Base-by-base conservation (phyloP, 37 sponge, comb jelly and placozoan species). In the Mnemiopsis leidyi region DNA sequence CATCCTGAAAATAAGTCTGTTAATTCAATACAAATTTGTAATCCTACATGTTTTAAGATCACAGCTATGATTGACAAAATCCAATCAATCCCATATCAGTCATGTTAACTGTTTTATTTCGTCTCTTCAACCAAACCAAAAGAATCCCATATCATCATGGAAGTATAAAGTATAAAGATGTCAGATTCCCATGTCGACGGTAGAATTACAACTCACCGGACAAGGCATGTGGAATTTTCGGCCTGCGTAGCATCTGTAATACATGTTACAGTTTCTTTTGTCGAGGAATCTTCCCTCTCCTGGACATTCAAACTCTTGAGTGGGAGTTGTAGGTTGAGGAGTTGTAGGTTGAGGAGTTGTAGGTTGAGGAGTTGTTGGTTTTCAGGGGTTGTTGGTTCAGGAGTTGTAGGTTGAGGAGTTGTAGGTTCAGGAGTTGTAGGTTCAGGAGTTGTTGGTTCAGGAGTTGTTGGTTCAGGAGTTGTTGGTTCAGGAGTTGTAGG, bases 401-500 rank as follows among this genome's bases (percentile, higher is more conserved):
- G 75, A 71, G 75, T 71, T 2, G 75, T 71, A 23, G 75, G 75
- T 71, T 71, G n/a, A 71, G 75, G 75, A 18, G 75, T 71, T 2
- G 75, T 71, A 23, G 75, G 75, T 71, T 71, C 75, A 23, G 75
- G 75, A 71, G 75, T 71, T 3, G 75, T 71, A 23, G 75, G 75
- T 71, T 71, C 75, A 23, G 75, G 75, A 29, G 75, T 71, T 5
- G 75, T 71, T 29, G 75, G 75, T 71, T 71, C 75, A 23, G 75
- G 75, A 28, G 75, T 71, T 5, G 75, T 71, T n/a, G 75, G 75
- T 28, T 71, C 75, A 23, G 75, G 75, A 71, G 75, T 71, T 2
- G 75, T 71, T 29, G 75, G 75, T 71, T 71, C 75, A 71, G 75
- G 75, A 18, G 75, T 71, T 2, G 75, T 71, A 23, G 75, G 75